Evolutionary conservation across 2,113 vertebrate species (phyloP).

Genomic region (Miniopterus natalensis): DNA sequence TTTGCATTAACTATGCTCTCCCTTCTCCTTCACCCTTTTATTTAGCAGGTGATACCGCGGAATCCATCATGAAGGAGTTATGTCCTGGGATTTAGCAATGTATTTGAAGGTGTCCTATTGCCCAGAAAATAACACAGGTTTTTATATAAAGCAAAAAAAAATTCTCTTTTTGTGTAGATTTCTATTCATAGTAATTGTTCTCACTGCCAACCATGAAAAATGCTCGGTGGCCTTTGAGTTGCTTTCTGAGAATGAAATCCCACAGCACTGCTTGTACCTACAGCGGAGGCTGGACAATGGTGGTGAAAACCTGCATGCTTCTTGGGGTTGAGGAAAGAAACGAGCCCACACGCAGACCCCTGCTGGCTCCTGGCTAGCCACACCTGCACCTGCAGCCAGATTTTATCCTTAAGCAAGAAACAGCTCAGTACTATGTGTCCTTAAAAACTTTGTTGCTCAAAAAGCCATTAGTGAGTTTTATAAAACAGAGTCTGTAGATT

Average conservation of each 20-base stretch:
- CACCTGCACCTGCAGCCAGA: neutral
- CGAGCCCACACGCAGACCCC: neutral
- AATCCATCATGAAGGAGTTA: neutral
- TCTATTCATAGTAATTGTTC: slow-evolving; percentile 27
- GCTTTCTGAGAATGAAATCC: slow-evolving; percentile 9
- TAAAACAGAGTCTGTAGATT: slow-evolving; percentile 33
- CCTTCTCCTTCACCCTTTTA: neutral
- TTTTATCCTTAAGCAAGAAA: slow-evolving; percentile 19
- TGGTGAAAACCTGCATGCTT: neutral
- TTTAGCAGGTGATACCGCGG: neutral
- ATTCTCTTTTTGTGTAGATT: neutral
- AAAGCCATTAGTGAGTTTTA: slow-evolving; percentile 2
- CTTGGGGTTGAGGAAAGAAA: neutral
- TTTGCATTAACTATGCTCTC: neutral
- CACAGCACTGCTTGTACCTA: neutral
- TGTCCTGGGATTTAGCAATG: neutral
- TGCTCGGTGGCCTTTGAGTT: neutral
- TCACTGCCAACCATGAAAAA: neutral
- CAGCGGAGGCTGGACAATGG: neutral
- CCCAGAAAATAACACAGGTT: neutral
- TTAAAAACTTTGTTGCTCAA: slow-evolving; percentile 18
- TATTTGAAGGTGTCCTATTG: neutral
- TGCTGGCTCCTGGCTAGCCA: neutral
- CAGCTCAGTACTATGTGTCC: neutral
- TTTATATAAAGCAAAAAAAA: neutral